Percentiles rank a stretch among this genome's conserved stretches.
These are phyloP conservation scores for Danaus chrysippus DNA, from an alignment of 2,888 invertebrate species.

Conservation along the genomic window DNA sequence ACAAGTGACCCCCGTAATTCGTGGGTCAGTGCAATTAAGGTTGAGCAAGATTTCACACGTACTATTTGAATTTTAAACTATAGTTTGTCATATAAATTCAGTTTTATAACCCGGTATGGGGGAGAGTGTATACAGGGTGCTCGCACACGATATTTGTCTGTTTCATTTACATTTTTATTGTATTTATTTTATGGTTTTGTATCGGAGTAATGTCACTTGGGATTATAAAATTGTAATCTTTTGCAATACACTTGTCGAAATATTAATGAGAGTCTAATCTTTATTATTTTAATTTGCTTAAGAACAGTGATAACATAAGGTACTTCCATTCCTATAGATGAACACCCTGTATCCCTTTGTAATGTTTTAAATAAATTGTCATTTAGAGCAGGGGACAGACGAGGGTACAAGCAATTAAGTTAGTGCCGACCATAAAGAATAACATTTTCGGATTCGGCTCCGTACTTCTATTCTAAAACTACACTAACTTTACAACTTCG, in stretches of 20 bases:
- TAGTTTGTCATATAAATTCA: conserved; percentile 78
- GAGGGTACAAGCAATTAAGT: conserved; percentile 75
- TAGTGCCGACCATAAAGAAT: conserved; percentile 66
- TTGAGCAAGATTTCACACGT: conserved; percentile 73
- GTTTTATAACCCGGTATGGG: conserved; percentile 58
- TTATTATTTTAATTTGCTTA: not conserved
- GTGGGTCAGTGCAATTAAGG: conserved; percentile 75
- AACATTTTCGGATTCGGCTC: conserved; percentile 62
- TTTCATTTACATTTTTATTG: not conserved
- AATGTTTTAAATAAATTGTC: conserved; percentile 71
- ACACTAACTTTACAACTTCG: conserved; percentile 46
- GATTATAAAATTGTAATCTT: not conserved
- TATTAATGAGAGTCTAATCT: not conserved
- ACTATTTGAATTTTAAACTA: conserved; percentile 78
- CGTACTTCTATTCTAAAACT: conserved; percentile 39
- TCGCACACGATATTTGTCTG: not conserved
- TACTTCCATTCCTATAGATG: too few relatives aligned
- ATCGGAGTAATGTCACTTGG: not conserved
- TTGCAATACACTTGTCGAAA: not conserved
- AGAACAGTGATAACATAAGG: not conserved
- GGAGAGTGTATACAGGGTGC: conserved; percentile 38
- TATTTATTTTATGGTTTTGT: not conserved
- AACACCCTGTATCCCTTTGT: conserved; percentile 29
- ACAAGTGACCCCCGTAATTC: conserved; percentile 43
- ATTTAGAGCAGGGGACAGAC: conserved; percentile 69